A percentile compares a stretch with the other conserved stretches of the same genome.
phyloP scores from a whole-genome alignment of 2,113 vertebrate species.

The Hyaena hyaena region DNA sequence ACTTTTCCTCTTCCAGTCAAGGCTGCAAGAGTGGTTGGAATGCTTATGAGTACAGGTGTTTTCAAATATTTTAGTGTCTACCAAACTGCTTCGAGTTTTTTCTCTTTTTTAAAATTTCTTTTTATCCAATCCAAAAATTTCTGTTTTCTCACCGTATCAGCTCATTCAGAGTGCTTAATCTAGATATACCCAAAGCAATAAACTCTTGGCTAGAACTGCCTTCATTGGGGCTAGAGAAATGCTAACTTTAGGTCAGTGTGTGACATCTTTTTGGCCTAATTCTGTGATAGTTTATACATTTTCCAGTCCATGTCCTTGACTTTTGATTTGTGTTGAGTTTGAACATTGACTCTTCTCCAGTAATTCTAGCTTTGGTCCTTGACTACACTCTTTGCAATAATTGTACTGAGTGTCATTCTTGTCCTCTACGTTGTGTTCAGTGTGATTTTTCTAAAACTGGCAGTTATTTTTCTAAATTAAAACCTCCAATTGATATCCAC shows the following conservation, averaged over 20 bases:
- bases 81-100: not conserved
- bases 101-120: not conserved
- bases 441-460: not conserved
- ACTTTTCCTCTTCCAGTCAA: not conserved
- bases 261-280: not conserved
- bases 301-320: not conserved
- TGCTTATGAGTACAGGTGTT: not conserved
- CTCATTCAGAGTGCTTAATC: not conserved
- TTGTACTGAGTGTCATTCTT: not conserved
- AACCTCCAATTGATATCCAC: not conserved
- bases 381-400: not conserved
- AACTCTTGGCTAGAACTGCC: not conserved
- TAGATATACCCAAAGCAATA: not conserved
- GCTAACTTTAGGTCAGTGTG: not conserved
- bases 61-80: not conserved
- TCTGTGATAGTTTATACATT: constrained; percentile 28
- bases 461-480: not conserved
- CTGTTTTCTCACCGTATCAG: not conserved
- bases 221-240: not conserved
- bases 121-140: not conserved
- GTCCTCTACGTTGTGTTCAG: not conserved
- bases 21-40: not conserved
- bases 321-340: constrained; percentile 12
- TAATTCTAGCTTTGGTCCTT: not conserved
- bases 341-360: not conserved